Percentiles rank a stretch among this genome's conserved stretches.
These are phyloP conservation scores for Pseudomugil gertrudae DNA, from an alignment of 2,797 vertebrate species.

Conservation along the genomic window DNA sequence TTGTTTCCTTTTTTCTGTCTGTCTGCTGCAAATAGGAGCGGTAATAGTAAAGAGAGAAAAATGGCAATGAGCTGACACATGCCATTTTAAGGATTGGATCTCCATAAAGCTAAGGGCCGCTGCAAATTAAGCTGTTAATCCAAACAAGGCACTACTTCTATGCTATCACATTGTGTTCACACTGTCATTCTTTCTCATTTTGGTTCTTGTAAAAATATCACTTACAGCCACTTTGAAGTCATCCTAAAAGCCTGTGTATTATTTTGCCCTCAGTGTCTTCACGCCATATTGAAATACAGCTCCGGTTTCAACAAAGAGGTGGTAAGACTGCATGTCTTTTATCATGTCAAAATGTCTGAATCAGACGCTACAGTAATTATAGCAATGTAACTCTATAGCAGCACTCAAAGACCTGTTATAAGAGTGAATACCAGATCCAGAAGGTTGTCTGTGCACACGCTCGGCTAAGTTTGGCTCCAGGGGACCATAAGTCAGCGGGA, in stretches of 20 bases:
- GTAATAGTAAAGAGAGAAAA: background rate
- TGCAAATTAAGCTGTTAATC: conserved; percentile 8
- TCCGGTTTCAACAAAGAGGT: conserved; percentile 48
- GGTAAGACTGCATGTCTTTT: conserved; percentile 45
- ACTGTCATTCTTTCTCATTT: background rate
- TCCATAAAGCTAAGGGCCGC: conserved; percentile 1
- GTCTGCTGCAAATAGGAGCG: conserved; percentile 3
- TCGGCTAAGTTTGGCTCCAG: conserved; percentile 63
- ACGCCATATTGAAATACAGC: conserved; percentile 39
- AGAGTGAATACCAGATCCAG: conserved; percentile 50
- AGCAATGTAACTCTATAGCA: conserved; percentile 58
- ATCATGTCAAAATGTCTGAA: conserved; percentile 60
- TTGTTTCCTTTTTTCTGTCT: background rate
- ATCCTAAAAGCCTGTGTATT: conserved; percentile 17
- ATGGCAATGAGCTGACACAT: conserved; percentile 1
- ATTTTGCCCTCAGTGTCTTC: conserved; percentile 19
- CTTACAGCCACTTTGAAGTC: conserved; percentile 31
- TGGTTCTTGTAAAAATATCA: conserved; percentile 13
- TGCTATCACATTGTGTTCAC: background rate
- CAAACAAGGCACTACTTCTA: background rate
- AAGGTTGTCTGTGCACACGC: conserved; percentile 56
- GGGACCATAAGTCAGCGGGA: conserved; percentile 72
- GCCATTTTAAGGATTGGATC: background rate
- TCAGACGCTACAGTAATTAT: conserved; percentile 65
- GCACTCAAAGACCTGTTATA: conserved; percentile 54